A percentile compares a stretch with the other conserved stretches of the same genome.
Conservation (phyloP, 2,797 vertebrate genomes). For the Cyclura pinguis region DNA sequence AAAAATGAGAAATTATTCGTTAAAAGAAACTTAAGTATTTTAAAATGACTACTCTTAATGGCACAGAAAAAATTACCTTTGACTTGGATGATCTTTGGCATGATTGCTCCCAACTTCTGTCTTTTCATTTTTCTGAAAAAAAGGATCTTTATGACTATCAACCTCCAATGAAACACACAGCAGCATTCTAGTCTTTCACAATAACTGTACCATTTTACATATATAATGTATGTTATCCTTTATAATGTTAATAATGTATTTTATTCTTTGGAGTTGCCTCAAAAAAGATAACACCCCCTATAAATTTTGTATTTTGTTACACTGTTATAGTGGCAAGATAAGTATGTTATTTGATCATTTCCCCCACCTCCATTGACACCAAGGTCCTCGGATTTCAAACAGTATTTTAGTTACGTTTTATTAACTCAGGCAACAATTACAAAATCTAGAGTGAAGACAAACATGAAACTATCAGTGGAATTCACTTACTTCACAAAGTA, state of each 20-base stretch:
- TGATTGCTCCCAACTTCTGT: background rate
- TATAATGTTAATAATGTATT: too few species aligned
- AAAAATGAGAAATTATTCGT: background rate
- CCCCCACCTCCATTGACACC: background rate
- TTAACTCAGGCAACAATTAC: background rate
- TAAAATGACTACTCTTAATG: background rate
- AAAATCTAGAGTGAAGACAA: background rate
- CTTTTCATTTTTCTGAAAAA: constrained; percentile 12
- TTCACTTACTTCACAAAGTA: background rate
- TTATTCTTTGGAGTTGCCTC: too few species aligned
- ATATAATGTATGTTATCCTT: too few species aligned
- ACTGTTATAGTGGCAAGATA: background rate
- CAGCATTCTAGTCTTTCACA: background rate
- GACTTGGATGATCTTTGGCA: background rate
- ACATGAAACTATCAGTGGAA: background rate
- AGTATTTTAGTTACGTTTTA: background rate
- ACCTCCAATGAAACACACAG: background rate
- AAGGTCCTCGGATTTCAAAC: background rate
- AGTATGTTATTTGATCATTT: background rate
- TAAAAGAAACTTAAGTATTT: background rate
- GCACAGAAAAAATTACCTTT: constrained; percentile 25
- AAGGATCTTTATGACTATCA: background rate
- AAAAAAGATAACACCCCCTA: too few species aligned
- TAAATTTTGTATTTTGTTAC: too few species aligned
- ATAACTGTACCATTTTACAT: background rate